These are phyloP conservation scores for Silurus asotus DNA, from an alignment of 2,113 vertebrate species.

Conservation along the genomic window DNA sequence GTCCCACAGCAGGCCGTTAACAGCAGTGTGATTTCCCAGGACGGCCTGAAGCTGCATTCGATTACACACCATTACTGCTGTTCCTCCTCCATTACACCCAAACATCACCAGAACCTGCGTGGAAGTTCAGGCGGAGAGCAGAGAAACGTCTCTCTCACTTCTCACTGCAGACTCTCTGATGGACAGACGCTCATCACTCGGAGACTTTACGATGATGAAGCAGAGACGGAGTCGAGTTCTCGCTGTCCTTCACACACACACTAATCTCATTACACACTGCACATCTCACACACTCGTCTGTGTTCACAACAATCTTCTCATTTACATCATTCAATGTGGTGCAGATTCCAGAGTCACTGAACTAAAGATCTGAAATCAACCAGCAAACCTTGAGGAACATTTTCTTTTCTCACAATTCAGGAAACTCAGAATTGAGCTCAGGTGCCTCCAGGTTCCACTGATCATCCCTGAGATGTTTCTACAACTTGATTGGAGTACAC, in stretches of 20 bases:
- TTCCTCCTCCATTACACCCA: conserved; percentile 36
- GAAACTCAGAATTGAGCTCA: too few relatives aligned
- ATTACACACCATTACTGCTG: conserved; percentile 45
- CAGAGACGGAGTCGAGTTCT: not conserved
- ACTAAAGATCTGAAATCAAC: not conserved
- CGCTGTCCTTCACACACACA: not conserved
- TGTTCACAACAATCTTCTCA: not conserved
- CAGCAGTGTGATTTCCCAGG: conserved; percentile 34
- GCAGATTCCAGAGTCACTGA: not conserved
- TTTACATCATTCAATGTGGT: not conserved
- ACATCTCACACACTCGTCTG: not conserved
- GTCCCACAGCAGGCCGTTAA: conserved; percentile 18
- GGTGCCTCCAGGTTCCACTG: too few relatives aligned
- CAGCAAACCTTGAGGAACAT: not conserved
- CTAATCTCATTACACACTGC: not conserved
- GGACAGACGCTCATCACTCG: conserved; percentile 1
- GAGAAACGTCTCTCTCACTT: conserved; percentile 6
- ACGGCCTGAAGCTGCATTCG: conserved; percentile 33
- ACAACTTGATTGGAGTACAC: too few relatives aligned
- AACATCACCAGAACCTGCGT: conserved; percentile 26
- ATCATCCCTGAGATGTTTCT: too few relatives aligned
- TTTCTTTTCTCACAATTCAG: too few relatives aligned
- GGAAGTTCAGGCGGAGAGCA: not conserved
- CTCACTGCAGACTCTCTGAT: not conserved
- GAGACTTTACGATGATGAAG: not conserved